Evolutionary conservation across 2,888 invertebrate species (phyloP).

Genomic region (Linyphia triangularis): DNA sequence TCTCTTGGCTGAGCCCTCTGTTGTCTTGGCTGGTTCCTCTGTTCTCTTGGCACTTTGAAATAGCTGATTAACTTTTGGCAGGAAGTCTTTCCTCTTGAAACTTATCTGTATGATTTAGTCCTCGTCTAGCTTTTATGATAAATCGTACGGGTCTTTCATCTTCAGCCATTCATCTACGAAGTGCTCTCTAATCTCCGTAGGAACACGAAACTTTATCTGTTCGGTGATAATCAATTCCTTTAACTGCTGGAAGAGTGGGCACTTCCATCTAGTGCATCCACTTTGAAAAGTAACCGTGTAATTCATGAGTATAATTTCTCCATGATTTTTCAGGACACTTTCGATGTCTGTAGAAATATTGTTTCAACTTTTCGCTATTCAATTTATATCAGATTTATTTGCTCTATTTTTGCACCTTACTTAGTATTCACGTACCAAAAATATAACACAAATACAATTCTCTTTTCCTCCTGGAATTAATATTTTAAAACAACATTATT

Average conservation of each 20-base stretch:
- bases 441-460: no score
- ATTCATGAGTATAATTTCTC: neutral
- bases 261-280: neutral
- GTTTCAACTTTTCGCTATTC: neutral
- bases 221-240: constrained; percentile 75
- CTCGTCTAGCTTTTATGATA: neutral
- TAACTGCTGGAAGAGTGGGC: constrained; percentile 1
- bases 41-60: neutral
- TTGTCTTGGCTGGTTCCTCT: neutral
- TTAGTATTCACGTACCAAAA: no score
- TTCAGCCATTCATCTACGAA: neutral
- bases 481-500: no score
- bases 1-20: neutral
- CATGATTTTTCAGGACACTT: neutral
- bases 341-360: neutral
- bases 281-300: neutral
- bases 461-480: no score
- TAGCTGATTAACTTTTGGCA: neutral
- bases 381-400: constrained; percentile 18
- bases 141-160: neutral
- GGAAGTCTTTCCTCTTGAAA: neutral
- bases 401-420: no score
- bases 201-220: neutral
- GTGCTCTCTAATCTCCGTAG: neutral
- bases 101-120: neutral